phyloP scores from a whole-genome alignment of 1,140 invertebrate species.

The Sminthurides bifidus region DNA sequence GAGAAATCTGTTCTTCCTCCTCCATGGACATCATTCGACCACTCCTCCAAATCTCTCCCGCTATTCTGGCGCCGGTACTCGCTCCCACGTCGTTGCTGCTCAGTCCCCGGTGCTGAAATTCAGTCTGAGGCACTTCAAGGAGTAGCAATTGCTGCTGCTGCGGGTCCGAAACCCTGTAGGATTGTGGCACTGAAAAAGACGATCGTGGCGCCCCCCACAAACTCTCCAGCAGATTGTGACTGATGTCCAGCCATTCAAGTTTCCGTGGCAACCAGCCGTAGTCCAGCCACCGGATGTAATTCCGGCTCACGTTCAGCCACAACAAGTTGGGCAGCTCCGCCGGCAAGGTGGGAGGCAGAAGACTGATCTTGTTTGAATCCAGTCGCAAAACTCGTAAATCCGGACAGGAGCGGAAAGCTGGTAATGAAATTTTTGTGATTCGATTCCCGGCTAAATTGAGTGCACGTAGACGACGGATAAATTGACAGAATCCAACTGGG shows the following conservation, averaged over 20 bases:
- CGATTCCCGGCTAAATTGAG: constrained; percentile 77
- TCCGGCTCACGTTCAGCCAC: constrained; percentile 76
- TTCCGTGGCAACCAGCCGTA: constrained; percentile 76
- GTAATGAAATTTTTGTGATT: constrained; percentile 66
- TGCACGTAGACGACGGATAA: constrained; percentile 65
- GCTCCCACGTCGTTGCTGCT: not conserved
- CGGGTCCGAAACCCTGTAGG: too few species aligned
- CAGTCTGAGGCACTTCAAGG: constrained; percentile 51
- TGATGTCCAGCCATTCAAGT: constrained; percentile 80
- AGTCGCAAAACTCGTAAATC: constrained; percentile 69
- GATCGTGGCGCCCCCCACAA: constrained; percentile 42
- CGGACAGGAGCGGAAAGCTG: constrained; percentile 59
- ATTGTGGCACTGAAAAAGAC: not conserved
- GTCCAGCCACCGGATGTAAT: constrained; percentile 67
- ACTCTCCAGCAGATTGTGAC: constrained; percentile 74
- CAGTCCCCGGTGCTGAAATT: not conserved
- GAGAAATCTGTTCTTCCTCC: too few species aligned
- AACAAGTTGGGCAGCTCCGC: constrained; percentile 62
- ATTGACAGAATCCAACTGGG: constrained; percentile 69
- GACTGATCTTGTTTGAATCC: constrained; percentile 71
- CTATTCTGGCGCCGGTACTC: constrained; percentile 33
- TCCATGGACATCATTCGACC: too few species aligned
- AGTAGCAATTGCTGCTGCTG: constrained; percentile 38
- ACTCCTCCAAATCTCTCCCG: too few species aligned
- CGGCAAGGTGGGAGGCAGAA: constrained; percentile 62